Evolutionary conservation across 2,113 vertebrate genomes (phyloP), one percentile per base, ranked within the genome.

Genomic region (Hippocampus barbouri): DNA sequence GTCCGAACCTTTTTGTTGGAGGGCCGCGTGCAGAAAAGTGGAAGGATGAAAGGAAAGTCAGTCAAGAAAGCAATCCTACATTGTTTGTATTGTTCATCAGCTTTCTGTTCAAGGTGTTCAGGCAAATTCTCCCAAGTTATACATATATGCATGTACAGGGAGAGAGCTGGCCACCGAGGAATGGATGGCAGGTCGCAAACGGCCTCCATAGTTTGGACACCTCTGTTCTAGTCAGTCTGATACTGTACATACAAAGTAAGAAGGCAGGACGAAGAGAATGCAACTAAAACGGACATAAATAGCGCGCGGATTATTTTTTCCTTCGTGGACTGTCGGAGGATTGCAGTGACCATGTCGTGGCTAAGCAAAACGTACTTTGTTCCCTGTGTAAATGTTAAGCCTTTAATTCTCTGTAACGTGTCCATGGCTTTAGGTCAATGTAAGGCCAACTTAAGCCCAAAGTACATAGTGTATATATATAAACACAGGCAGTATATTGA

Each of bases 401-500:
- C 79, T 85, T 82, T 81, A 81, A 84, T 57, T 71, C 74, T 83
- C 61, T 78, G 72, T 80, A 75, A 62, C 57, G 70, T 66, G 76
- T 71, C 66, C 66, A 64, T 66, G 74, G 82, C 76, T 71, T 88
- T 4, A 65, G 20, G 41, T 43, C 34, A 41, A 8, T 1, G 21
- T 60, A 30, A 25, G 9, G 23, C 12, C 23, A 27, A 27, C 10
- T 41, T 41, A 65, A 66, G 64, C 64, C 64, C 23, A 27, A 45
- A 16, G 88, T 90, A 89, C 70, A 90, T 87, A 85, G 76, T 88
- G 34, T 38, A 38, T 38, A 85, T 89, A 88, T 84, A 87, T 84
- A 83, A 73, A 77, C 70, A 74, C 76, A 71, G 68, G 51, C 74
- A 74, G 75, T 82, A 82, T 80, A 84, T 74, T 63, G 53, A 72